phyloP scores from a whole-genome alignment of 1,140 invertebrate species.

The Scaptomyza pallida region DNA sequence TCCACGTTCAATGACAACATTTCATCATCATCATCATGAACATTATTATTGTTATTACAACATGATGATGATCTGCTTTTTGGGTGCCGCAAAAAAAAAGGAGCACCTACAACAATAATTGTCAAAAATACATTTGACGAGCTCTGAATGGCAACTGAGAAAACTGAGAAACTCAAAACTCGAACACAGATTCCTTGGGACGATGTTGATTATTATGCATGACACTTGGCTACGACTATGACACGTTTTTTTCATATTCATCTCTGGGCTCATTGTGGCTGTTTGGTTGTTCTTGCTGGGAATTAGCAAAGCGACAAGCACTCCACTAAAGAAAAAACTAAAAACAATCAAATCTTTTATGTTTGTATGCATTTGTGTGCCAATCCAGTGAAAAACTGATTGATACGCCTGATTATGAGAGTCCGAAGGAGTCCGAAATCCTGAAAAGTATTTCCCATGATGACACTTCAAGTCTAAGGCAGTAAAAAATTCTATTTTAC shows the following conservation, averaged over 20 bases:
- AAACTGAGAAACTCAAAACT: slow-evolving; percentile 16
- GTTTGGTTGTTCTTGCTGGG: slow-evolving; percentile 52
- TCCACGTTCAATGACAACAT: slow-evolving; percentile 81
- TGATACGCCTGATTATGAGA: slow-evolving; percentile 35
- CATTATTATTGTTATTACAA: slow-evolving; percentile 43
- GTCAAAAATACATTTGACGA: slow-evolving; percentile 69
- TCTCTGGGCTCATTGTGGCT: slow-evolving; percentile 11
- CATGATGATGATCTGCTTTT: slow-evolving; percentile 23
- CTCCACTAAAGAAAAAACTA: slow-evolving; percentile 12
- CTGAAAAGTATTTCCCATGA: not conserved
- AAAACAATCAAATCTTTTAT: not conserved
- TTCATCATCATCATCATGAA: slow-evolving; percentile 70
- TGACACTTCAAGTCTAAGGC: not conserved
- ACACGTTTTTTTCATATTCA: slow-evolving; percentile 28
- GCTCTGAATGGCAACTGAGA: slow-evolving; percentile 40
- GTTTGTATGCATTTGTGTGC: too few relatives aligned
- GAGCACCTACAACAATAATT: slow-evolving; percentile 79
- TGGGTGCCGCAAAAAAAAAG: slow-evolving; percentile 48
- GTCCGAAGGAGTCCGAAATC: not conserved
- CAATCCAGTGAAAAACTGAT: slow-evolving; percentile 29
- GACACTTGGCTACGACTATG: slow-evolving; percentile 38
- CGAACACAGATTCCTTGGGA: not conserved
- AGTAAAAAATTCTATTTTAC: not conserved
- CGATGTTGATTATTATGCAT: slow-evolving; percentile 53
- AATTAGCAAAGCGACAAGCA: slow-evolving; percentile 67